A percentile compares a stretch with the other conserved stretches of the same genome.
Evolutionary conservation across 1,140 invertebrate species (phyloP).

Genomic region (Caenorhabditis latens): DNA sequence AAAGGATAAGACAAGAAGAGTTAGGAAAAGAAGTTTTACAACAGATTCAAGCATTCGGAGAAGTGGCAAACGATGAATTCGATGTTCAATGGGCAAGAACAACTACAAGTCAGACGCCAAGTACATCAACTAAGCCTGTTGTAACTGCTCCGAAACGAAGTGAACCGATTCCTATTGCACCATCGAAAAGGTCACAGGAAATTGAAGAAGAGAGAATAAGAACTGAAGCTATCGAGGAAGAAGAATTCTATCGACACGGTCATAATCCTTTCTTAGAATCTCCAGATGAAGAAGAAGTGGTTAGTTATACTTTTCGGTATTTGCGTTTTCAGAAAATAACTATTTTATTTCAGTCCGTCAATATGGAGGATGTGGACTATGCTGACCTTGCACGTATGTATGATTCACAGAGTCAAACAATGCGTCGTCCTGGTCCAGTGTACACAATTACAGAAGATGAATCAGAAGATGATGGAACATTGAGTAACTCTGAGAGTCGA

Average conservation of each 20-base stretch:
- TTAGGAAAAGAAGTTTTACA: conserved; percentile 72
- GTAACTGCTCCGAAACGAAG: conserved; percentile 16
- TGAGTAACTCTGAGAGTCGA: conserved; percentile 67
- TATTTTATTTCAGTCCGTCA: conserved; percentile 69
- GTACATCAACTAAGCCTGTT: background rate
- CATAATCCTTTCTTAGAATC: conserved; percentile 72
- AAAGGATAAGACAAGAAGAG: conserved; percentile 68
- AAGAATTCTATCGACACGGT: conserved; percentile 43
- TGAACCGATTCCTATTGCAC: conserved; percentile 49
- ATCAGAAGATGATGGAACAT: conserved; percentile 69
- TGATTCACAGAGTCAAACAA: conserved; percentile 56
- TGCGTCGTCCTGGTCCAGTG: conserved; percentile 73
- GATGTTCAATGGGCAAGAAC: conserved; percentile 76
- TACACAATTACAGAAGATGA: conserved; percentile 77
- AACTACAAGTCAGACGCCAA: conserved; percentile 5
- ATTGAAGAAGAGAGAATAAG: conserved; percentile 39
- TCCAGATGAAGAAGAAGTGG: conserved; percentile 71
- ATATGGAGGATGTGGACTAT: conserved; percentile 70
- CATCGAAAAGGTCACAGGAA: conserved; percentile 31
- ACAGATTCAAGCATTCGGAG: conserved; percentile 77
- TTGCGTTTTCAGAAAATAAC: conserved; percentile 5
- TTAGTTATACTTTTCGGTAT: conserved; percentile 6
- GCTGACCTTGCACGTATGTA: conserved; percentile 41
- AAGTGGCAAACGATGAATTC: conserved; percentile 77
- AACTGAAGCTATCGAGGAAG: conserved; percentile 23